These are phyloP conservation scores for Buathra laborator DNA, from an alignment of 2,888 invertebrate species.

Conservation along the genomic window DNA sequence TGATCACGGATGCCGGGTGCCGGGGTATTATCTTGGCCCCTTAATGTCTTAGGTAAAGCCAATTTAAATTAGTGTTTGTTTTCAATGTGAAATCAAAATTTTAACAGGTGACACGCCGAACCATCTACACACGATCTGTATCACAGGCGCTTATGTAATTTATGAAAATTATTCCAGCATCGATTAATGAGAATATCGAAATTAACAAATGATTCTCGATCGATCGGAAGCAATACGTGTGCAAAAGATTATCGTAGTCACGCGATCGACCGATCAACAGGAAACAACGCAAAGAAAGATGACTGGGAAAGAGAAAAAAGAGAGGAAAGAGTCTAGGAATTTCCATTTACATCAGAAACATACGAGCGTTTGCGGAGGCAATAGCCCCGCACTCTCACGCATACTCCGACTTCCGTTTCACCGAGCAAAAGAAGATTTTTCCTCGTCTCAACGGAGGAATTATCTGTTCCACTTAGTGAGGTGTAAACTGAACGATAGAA, in stretches of 20 bases:
- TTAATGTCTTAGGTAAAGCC: not conserved
- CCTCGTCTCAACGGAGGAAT: slow-evolving; percentile 19
- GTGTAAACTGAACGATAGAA: slow-evolving; percentile 1
- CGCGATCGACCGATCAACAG: slow-evolving; percentile 54
- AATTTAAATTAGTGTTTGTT: not conserved
- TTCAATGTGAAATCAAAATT: not conserved
- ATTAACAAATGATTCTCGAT: slow-evolving; percentile 24
- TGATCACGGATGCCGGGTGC: not conserved
- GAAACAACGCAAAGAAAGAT: slow-evolving; percentile 44
- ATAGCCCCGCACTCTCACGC: slow-evolving; percentile 56
- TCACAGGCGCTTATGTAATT: not conserved
- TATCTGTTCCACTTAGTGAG: slow-evolving; percentile 34
- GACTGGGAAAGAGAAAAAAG: not conserved
- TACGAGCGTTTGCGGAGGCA: slow-evolving; percentile 41
- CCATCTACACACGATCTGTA: not conserved
- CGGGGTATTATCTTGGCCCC: not conserved
- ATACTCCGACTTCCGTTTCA: slow-evolving; percentile 59
- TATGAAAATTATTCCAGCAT: slow-evolving; percentile 30
- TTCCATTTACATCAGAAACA: slow-evolving; percentile 72
- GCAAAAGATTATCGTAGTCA: slow-evolving; percentile 55
- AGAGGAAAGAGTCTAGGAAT: slow-evolving; percentile 70
- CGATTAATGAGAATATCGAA: slow-evolving; percentile 45
- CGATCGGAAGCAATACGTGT: slow-evolving; percentile 28
- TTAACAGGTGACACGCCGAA: not conserved
- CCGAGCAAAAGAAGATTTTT: slow-evolving; percentile 51